Percentiles rank a stretch among this genome's conserved stretches.
Conservation (phyloP, 2,888 invertebrate species). For the Cartodere bifasciata region DNA sequence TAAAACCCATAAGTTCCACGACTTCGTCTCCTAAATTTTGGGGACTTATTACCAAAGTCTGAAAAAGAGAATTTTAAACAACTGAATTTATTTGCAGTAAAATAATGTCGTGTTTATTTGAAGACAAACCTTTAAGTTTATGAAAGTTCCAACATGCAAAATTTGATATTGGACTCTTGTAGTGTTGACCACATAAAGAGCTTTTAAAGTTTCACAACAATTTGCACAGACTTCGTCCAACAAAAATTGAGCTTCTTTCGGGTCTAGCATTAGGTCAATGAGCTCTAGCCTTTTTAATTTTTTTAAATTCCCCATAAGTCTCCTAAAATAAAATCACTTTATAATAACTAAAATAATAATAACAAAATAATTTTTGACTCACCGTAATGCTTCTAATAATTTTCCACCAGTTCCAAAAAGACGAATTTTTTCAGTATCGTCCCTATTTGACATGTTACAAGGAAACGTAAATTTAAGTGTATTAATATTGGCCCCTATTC, state of each 20-base stretch:
- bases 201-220: conserved; percentile 48
- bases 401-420: conserved; percentile 63
- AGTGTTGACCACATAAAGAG: conserved; percentile 58
- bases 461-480: conserved; percentile 59
- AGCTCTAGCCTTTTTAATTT: conserved; percentile 52
- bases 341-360: too few relatives aligned
- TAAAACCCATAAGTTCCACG: conserved; percentile 51
- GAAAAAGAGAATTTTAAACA: conserved; percentile 10
- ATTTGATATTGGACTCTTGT: conserved; percentile 57
- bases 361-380: too few relatives aligned
- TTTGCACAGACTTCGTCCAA: conserved; percentile 57
- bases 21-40: conserved; percentile 66
- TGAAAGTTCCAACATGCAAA: conserved; percentile 61
- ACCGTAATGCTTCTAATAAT: conserved; percentile 48
- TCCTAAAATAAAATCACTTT: too few relatives aligned
- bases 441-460: conserved; percentile 54
- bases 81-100: not conserved
- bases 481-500: conserved; percentile 44
- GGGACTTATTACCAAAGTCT: conserved; percentile 54
- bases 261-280: conserved; percentile 61
- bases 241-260: conserved; percentile 54
- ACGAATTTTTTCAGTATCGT: conserved; percentile 46
- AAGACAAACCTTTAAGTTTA: conserved; percentile 52
- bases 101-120: too few relatives aligned
- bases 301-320: conserved; percentile 52